Conservation (phyloP, 2,888 invertebrate species). For the Arctia plantaginis region DNA sequence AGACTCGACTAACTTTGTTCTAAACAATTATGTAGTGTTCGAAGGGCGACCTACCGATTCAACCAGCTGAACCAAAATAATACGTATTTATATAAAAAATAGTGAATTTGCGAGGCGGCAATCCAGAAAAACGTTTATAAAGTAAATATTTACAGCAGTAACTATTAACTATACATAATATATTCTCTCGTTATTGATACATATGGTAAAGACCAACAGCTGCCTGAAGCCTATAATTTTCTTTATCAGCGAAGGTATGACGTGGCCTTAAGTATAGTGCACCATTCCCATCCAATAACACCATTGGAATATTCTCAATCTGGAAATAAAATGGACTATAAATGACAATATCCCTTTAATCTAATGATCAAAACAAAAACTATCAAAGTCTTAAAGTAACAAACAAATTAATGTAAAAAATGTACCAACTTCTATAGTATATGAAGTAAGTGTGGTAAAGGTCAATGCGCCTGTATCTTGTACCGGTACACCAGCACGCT, state of each 20-base stretch:
- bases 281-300: slow-evolving; percentile 63
- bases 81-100: slow-evolving; percentile 48
- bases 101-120: slow-evolving; percentile 38
- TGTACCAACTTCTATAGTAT: slow-evolving; percentile 41
- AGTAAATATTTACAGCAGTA: slow-evolving; percentile 52
- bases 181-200: slow-evolving; percentile 42
- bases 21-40: slow-evolving; percentile 34
- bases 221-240: slow-evolving; percentile 41
- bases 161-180: slow-evolving; percentile 49
- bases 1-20: slow-evolving; percentile 24
- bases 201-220: slow-evolving; percentile 30
- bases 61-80: slow-evolving; percentile 23
- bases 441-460: slow-evolving; percentile 8
- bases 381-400: not conserved
- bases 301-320: slow-evolving; percentile 62
- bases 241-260: slow-evolving; percentile 53
- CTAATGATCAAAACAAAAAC: not conserved
- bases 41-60: slow-evolving; percentile 23
- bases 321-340: slow-evolving; percentile 34
- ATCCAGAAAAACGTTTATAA: slow-evolving; percentile 32
- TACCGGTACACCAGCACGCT: slow-evolving; percentile 92
- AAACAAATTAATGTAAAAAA: not conserved
- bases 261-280: slow-evolving; percentile 65
- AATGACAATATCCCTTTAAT: not conserved
- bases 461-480: slow-evolving; percentile 84